phyloP scores from a whole-genome alignment of 92 coral and sea anemone genomes.

The Pocillopora grandis region DNA sequence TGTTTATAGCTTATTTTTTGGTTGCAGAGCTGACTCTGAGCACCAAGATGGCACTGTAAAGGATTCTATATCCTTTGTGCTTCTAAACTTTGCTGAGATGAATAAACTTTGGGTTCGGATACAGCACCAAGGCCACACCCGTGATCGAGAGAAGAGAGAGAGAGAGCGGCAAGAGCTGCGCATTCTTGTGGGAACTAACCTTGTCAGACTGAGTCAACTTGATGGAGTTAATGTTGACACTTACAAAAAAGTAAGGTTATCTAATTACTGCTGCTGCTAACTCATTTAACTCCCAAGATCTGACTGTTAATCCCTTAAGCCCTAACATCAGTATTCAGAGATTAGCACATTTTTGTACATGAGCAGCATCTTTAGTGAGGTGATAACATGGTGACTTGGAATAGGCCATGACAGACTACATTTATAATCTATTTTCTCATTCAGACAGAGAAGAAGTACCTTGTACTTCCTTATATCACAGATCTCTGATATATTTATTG shows the following conservation, averaged over 20 bases:
- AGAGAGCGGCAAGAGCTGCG: constrained; percentile 94
- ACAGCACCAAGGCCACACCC: constrained; percentile 97
- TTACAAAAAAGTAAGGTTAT: constrained; percentile 65
- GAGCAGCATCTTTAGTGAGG: no score
- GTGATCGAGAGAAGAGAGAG: constrained; percentile 89
- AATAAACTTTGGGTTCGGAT: constrained; percentile 98
- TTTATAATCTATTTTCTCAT: no score
- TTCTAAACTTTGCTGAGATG: constrained; percentile 97
- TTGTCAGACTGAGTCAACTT: constrained; percentile 94
- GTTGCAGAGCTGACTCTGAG: constrained; percentile 60
- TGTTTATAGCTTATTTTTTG: neutral
- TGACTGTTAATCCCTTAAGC: no score
- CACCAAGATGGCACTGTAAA: constrained; percentile 82
- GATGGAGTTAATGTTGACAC: constrained; percentile 87
- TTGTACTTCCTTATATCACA: no score
- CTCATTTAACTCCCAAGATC: no score
- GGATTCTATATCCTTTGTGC: constrained; percentile 89
- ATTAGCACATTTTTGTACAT: no score
- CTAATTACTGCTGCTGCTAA: neutral
- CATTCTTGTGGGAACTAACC: constrained; percentile 94
- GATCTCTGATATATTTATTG: no score
- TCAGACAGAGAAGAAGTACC: no score
- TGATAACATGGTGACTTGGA: no score
- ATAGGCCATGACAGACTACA: no score
- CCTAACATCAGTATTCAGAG: no score